These are phyloP conservation scores for Chitala chitala DNA, from an alignment of 2,113 vertebrate species.

Conservation along the genomic window DNA sequence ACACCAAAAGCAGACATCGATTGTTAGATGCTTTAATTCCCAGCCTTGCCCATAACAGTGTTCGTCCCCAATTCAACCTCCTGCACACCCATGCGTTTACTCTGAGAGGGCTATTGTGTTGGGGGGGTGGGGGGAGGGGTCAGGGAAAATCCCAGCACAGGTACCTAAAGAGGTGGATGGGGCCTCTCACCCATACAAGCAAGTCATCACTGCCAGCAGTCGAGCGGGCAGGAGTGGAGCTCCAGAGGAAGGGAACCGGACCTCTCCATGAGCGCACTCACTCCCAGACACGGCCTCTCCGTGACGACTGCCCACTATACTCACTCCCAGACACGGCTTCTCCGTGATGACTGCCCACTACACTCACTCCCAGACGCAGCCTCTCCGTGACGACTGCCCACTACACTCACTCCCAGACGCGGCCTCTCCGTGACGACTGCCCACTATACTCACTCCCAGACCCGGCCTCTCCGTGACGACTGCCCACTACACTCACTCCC, in stretches of 20 bases:
- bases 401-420: too few species aligned
- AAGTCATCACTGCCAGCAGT: too few species aligned
- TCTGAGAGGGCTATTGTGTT: not conserved
- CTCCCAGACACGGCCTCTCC: not conserved
- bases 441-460: not conserved
- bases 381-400: not conserved
- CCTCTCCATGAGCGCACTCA: too few species aligned
- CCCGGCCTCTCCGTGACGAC: not conserved
- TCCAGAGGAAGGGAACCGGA: too few species aligned
- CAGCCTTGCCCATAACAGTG: not conserved
- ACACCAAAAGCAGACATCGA: slow-evolving; percentile 30
- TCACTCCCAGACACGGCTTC: not conserved
- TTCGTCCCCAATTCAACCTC: not conserved
- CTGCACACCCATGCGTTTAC: not conserved
- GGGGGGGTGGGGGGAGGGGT: not conserved
- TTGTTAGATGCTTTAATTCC: slow-evolving; percentile 29
- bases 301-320: not conserved
- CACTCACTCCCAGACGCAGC: too few species aligned
- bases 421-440: not conserved
- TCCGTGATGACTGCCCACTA: not conserved
- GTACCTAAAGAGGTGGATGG: not conserved
- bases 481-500: too few species aligned
- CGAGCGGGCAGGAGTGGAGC: too few species aligned
- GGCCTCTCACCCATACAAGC: not conserved
- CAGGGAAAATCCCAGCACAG: not conserved